Percentiles rank a stretch among this genome's conserved stretches.
phyloP scores from a whole-genome alignment of 2,888 invertebrate species.

The Agrotis segetum region DNA sequence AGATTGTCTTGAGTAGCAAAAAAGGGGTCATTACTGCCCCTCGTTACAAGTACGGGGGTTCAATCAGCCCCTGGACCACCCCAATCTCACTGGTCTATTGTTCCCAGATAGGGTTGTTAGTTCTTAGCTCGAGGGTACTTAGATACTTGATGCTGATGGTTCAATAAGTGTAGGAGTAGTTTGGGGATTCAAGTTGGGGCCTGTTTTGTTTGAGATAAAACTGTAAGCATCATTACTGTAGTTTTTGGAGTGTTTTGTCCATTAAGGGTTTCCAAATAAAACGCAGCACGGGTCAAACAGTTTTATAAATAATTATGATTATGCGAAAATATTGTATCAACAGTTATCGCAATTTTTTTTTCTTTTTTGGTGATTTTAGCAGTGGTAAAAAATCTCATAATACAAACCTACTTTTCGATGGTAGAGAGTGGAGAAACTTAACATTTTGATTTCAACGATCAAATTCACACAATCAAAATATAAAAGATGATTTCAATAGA shows the following conservation, averaged over 20 bases:
- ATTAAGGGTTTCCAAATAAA: background rate
- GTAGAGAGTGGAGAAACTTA: too few relatives aligned
- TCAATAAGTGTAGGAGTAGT: constrained; percentile 29
- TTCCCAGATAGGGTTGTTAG: constrained; percentile 57
- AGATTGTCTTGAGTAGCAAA: constrained; percentile 37
- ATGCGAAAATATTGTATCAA: too few relatives aligned
- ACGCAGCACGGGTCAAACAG: too few relatives aligned
- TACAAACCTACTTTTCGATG: too few relatives aligned
- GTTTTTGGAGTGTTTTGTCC: background rate
- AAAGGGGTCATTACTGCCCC: constrained; percentile 63
- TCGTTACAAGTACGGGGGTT: constrained; percentile 44
- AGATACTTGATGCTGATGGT: constrained; percentile 51
- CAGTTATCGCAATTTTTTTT: too few relatives aligned
- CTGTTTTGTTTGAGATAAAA: constrained; percentile 24
- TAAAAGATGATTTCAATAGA: background rate
- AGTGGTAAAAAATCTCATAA: background rate
- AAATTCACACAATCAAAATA: background rate
- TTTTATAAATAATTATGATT: too few relatives aligned
- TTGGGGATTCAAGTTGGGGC: constrained; percentile 15
- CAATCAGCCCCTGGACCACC: constrained; percentile 48
- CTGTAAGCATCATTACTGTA: constrained; percentile 3
- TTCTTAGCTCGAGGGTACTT: constrained; percentile 50
- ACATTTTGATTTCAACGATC: background rate
- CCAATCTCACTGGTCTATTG: constrained; percentile 44
- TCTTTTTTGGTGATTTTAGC: too few relatives aligned